Conservation (phyloP, 2,797 vertebrate species). For the Tachyglossus aculeatus region DNA sequence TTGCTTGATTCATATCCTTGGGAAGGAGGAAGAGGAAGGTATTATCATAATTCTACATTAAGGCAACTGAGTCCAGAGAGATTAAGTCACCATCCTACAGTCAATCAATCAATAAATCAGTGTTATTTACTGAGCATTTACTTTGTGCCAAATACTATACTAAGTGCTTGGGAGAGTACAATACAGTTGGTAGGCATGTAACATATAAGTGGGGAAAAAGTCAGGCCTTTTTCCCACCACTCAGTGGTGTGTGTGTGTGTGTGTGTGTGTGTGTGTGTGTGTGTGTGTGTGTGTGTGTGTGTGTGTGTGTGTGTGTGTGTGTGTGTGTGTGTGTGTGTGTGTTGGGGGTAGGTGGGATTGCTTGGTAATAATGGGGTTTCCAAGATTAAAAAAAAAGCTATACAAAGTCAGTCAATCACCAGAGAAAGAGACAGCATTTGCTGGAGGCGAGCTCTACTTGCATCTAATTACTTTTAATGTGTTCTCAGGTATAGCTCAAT, state of each 20-base stretch:
- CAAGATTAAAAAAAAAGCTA: slow-evolving; percentile 40
- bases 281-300: too few species aligned
- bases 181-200: too few species aligned
- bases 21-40: too few species aligned
- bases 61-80: too few species aligned
- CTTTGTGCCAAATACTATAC: background rate
- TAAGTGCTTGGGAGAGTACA: too few species aligned
- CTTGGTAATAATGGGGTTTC: slow-evolving; percentile 41
- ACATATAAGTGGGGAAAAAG: too few species aligned
- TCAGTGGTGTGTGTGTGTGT: too few species aligned
- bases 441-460: slow-evolving; percentile 13
- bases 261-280: too few species aligned
- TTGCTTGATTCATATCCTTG: too few species aligned
- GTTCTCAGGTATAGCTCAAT: slow-evolving; percentile 27
- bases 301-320: background rate
- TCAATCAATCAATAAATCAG: background rate
- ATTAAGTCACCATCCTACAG: background rate
- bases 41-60: too few species aligned
- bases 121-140: background rate
- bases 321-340: too few species aligned
- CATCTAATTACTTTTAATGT: slow-evolving; percentile 21
- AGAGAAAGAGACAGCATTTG: slow-evolving; percentile 9
- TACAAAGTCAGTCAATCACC: slow-evolving; percentile 40
- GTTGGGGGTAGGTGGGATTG: background rate
- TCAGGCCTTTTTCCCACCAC: too few species aligned